Evolutionary conservation across 2,113 vertebrate genomes (phyloP).

Genomic region (Chlorodrepanis virens): DNA sequence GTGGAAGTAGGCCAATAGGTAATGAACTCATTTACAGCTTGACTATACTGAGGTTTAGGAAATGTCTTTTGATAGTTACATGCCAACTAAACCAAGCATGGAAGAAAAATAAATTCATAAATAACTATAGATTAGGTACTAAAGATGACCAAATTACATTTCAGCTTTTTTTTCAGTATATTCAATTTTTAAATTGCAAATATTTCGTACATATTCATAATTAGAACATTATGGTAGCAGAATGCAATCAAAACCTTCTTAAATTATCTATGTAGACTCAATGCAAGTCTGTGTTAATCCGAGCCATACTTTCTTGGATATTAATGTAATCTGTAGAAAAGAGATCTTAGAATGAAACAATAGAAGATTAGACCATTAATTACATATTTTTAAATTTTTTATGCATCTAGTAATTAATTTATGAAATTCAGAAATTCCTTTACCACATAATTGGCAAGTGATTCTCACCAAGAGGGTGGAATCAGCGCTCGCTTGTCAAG

Average conservation of each 20-base stretch:
- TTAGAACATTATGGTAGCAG: not conserved
- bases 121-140: not conserved
- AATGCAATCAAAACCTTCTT: not conserved
- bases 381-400: not conserved
- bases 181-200: not conserved
- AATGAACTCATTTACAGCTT: not conserved
- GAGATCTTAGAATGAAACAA: not conserved
- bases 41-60: not conserved
- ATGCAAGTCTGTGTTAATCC: not conserved
- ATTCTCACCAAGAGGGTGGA: slow-evolving; percentile 39
- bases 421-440: slow-evolving; percentile 36
- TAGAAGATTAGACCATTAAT: not conserved
- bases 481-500: slow-evolving; percentile 36
- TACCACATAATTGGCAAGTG: slow-evolving; percentile 37
- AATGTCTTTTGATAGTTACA: not conserved
- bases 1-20: not conserved
- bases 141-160: not conserved
- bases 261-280: not conserved
- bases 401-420: not conserved
- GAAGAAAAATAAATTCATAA: not conserved
- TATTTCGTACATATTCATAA: not conserved
- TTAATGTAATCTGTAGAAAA: not conserved
- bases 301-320: not conserved
- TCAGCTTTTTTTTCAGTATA: not conserved
- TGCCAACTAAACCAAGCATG: not conserved